Conservation (phyloP, 2,888 invertebrate genomes). For the Sicus ferrugineus region DNA sequence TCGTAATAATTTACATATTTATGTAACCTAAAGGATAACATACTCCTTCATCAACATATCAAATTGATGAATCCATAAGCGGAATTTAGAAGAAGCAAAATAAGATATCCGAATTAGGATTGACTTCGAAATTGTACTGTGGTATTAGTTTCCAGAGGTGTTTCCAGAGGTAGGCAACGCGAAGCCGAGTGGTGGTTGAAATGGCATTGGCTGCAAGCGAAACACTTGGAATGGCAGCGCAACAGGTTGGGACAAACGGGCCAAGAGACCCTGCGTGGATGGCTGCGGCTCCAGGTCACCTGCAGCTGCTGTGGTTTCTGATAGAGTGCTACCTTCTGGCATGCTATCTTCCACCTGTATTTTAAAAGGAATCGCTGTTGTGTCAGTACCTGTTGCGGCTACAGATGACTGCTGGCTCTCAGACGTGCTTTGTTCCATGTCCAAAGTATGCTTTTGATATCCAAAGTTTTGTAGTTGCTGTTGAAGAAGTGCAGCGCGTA, state of each 20-base stretch:
- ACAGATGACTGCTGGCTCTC: conserved; percentile 43
- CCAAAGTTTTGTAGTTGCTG: conserved; percentile 50
- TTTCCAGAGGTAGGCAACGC: conserved; percentile 35
- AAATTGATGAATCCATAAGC: too few relatives aligned
- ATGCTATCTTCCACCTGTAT: conserved; percentile 44
- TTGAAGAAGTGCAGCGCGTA: conserved; percentile 40
- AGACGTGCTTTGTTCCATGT: conserved; percentile 39
- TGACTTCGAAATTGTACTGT: not conserved
- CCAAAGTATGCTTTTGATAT: conserved; percentile 38
- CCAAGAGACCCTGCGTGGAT: conserved; percentile 32
- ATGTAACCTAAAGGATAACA: too few relatives aligned
- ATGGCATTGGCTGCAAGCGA: conserved; percentile 56
- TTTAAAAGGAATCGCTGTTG: conserved; percentile 24
- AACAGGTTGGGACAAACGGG: conserved; percentile 46
- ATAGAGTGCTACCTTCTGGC: conserved; percentile 29
- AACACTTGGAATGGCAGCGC: conserved; percentile 55
- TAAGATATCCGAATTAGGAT: too few relatives aligned
- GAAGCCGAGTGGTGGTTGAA: conserved; percentile 50
- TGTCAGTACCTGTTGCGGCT: conserved; percentile 35
- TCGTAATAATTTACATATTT: too few relatives aligned
- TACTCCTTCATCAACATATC: too few relatives aligned
- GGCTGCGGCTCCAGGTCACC: conserved; percentile 47
- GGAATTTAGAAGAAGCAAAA: too few relatives aligned
- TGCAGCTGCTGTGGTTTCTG: conserved; percentile 29
- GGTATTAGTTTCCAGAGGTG: not conserved